Percentiles rank a stretch among this genome's conserved stretches.
Conservation (phyloP, 2,113 vertebrate genomes). For the Leucoraja erinaceus region DNA sequence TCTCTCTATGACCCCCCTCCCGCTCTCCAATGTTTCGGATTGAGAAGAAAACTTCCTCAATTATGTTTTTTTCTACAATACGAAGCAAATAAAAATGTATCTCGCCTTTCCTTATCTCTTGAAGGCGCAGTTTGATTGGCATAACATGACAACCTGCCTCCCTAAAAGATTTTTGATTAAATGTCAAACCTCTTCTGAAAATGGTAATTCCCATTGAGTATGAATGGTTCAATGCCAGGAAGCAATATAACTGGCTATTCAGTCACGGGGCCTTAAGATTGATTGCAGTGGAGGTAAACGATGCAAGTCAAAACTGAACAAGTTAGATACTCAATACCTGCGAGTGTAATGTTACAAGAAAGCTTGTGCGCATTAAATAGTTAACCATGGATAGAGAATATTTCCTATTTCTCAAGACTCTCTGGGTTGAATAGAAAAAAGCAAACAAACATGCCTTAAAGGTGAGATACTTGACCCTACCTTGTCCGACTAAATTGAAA, state of each 20-base stretch:
- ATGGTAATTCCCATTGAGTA: neutral
- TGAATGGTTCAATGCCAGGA: neutral
- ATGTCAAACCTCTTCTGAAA: neutral
- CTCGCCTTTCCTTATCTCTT: neutral
- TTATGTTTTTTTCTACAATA: neutral
- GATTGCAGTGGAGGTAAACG: neutral
- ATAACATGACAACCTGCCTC: neutral
- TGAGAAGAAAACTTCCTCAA: neutral
- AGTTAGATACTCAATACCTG: neutral
- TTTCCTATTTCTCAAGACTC: neutral
- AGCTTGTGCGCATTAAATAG: neutral
- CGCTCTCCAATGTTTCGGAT: too few relatives aligned
- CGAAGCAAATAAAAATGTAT: neutral
- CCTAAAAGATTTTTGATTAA: neutral
- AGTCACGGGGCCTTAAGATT: neutral
- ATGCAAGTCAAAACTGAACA: neutral
- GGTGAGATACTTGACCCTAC: slow-evolving; percentile 26
- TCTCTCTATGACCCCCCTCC: too few relatives aligned
- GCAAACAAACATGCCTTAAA: neutral
- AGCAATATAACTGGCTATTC: neutral
- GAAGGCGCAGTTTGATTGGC: neutral
- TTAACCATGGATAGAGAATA: slow-evolving; percentile 15
- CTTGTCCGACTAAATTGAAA: slow-evolving; percentile 32
- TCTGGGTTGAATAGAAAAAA: neutral
- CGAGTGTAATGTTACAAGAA: neutral